These are phyloP conservation scores for Liopterus haemorrhoidalis DNA, from an alignment of 2,888 invertebrate species.

Conservation along the genomic window DNA sequence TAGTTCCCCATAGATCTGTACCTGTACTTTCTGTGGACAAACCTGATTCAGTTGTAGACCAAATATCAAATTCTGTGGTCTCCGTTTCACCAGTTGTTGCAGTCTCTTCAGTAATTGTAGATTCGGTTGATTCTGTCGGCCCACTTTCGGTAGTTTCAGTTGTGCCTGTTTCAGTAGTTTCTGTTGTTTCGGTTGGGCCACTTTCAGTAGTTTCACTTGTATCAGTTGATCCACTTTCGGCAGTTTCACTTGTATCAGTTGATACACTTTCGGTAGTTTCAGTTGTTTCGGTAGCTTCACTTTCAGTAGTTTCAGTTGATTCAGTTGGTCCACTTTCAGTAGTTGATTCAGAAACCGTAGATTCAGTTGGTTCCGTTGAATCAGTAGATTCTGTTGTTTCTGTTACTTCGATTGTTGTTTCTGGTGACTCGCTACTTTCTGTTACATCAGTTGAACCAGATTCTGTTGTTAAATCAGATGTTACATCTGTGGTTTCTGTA, in stretches of 20 bases:
- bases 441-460: conserved; percentile 26
- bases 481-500: conserved; percentile 27
- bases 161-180: conserved; percentile 19
- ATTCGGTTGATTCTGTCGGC: conserved; percentile 16
- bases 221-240: conserved; percentile 31
- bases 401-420: conserved; percentile 30
- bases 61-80: conserved; percentile 34
- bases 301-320: conserved; percentile 18
- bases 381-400: conserved; percentile 27
- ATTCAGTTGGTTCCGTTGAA: conserved; percentile 4
- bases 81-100: conserved; percentile 29
- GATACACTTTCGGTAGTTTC: conserved; percentile 25
- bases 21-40: conserved; percentile 30
- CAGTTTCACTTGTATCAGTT: conserved; percentile 30
- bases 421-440: conserved; percentile 26
- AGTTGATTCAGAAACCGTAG: conserved; percentile 19
- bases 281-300: conserved; percentile 25
- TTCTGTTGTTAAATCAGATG: conserved; percentile 35
- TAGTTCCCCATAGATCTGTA: conserved; percentile 50
- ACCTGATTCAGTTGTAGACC: conserved; percentile 38
- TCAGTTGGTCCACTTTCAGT: conserved; percentile 23
- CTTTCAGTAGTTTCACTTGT: conserved; percentile 25
- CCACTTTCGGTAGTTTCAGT: conserved; percentile 21
- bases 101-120: conserved; percentile 3
- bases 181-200: conserved; percentile 30